Conservation (phyloP, 2,888 invertebrate species). For the Erebia epiphron region DNA sequence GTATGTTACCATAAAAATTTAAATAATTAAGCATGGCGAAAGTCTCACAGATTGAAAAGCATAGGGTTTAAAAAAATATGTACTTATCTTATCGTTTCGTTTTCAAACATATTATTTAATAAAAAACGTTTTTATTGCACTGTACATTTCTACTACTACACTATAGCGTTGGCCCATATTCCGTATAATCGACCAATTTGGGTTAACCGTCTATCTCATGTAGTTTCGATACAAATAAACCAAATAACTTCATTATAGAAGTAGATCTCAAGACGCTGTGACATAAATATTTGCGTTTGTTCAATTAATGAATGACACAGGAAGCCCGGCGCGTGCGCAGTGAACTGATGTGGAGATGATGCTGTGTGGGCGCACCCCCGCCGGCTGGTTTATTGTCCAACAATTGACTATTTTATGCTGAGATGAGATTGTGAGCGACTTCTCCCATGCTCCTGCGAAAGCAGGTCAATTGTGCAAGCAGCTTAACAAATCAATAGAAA, state of each 20-base stretch:
- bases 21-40: background rate
- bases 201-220: background rate
- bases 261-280: constrained; percentile 13
- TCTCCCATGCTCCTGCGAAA: constrained; percentile 6
- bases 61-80: background rate
- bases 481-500: background rate
- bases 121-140: too few species aligned
- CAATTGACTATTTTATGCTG: constrained; percentile 58
- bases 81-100: too few species aligned
- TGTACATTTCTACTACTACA: too few species aligned
- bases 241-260: background rate
- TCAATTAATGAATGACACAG: constrained; percentile 63
- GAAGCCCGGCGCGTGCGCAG: constrained; percentile 74
- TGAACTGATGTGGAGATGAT: constrained; percentile 74
- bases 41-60: too few species aligned
- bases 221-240: background rate
- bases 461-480: background rate
- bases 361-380: constrained; percentile 77
- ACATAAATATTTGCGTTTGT: constrained; percentile 29
- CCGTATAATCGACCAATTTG: background rate
- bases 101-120: too few species aligned
- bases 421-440: constrained; percentile 48
- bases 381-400: constrained; percentile 59
- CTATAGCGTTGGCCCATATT: too few species aligned
- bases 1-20: too few species aligned